Percentiles rank a stretch among this genome's conserved stretches.
These are phyloP conservation scores for Champsocephalus gunnari DNA, from an alignment of 2,797 vertebrate species.

Conservation along the genomic window DNA sequence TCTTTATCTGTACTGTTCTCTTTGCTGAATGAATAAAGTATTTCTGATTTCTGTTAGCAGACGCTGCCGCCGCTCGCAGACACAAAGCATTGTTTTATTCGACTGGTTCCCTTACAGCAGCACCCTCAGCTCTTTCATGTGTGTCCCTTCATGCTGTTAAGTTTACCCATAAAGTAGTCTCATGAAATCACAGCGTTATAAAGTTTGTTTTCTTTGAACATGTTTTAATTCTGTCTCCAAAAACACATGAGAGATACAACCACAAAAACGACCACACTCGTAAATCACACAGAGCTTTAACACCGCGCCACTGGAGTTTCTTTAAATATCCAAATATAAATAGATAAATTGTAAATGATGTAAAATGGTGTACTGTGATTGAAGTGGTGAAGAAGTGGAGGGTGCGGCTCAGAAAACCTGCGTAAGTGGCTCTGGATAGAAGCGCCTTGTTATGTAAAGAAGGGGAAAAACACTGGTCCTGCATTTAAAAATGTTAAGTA, in stretches of 20 bases:
- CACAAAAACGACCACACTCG: conserved; percentile 32
- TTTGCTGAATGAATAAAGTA: too few relatives aligned
- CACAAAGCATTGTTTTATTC: conserved; percentile 22
- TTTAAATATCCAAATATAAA: too few relatives aligned
- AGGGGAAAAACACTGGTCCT: too few relatives aligned
- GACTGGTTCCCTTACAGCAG: conserved; percentile 3
- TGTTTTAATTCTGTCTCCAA: conserved; percentile 24
- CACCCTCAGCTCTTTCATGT: conserved; percentile 36
- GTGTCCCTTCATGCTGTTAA: conserved; percentile 42
- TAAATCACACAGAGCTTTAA: not conserved
- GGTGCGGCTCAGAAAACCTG: too few relatives aligned
- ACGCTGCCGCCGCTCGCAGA: not conserved
- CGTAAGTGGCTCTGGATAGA: too few relatives aligned
- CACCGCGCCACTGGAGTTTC: too few relatives aligned
- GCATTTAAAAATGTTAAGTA: too few relatives aligned
- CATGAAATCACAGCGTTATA: conserved; percentile 23
- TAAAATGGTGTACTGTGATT: not conserved
- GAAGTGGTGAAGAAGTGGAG: not conserved
- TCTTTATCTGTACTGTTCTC: too few relatives aligned
- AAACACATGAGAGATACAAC: conserved; percentile 22
- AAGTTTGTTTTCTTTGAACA: conserved; percentile 53
- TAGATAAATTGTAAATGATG: too few relatives aligned
- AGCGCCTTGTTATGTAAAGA: too few relatives aligned
- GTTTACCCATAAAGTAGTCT: conserved; percentile 43
- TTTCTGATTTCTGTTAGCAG: too few relatives aligned